Base-by-base conservation (phyloP, 2,113 vertebrate genomes). In the Pterocles gutturalis region DNA sequence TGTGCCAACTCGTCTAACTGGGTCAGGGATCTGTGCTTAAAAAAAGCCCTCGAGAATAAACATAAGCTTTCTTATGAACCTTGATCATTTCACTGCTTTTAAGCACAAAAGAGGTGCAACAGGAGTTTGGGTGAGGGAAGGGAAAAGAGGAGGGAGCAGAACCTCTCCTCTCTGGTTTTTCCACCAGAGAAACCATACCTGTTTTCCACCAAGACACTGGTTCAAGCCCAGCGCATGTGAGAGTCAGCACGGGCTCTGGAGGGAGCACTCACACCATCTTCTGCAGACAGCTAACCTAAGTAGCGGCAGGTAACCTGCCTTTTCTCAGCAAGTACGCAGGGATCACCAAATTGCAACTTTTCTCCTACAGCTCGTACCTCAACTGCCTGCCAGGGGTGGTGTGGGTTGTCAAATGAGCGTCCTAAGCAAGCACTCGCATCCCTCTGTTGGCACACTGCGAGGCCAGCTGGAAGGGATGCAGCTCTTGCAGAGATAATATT, bases 391-490 rank as follows among this genome's bases (percentile, higher is more conserved):
- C 8, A 46, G 21, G 36, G 34, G 10, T 24, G 45, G 49, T 41
- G 55, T 31, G 71, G 14, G 34, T 21, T 49, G 25, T 10, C 69
- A 71, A n/a, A 81, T 9, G n/a, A 75, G 38, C 0, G 0, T 9
- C 5, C 38, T 49, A 5, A 67, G 45, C 33, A 29, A 14, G 19
- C 19, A 16, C 24, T 43, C 0, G 0, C 17, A 34, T 20, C 51
- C 33, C 33, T 36, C 10, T 0, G 0, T 1, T 21, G 58, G 53
- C 20, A 51, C 1, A 1, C 48, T 3, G 13, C 0, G 1, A 45
- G 83, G 43, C 11, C 34, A 20, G 22, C 41, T 45, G 83, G 36
- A 26, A 51, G 22, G 28, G 80, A n/a, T 14, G 34, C 49, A 21
- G 64, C 60, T 46, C 48, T 11, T 2, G 9, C 17, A 0, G 0